Evolutionary conservation across 2,888 invertebrate species (phyloP), one percentile per base, ranked within the genome.

Genomic region (Andricus curvator): DNA sequence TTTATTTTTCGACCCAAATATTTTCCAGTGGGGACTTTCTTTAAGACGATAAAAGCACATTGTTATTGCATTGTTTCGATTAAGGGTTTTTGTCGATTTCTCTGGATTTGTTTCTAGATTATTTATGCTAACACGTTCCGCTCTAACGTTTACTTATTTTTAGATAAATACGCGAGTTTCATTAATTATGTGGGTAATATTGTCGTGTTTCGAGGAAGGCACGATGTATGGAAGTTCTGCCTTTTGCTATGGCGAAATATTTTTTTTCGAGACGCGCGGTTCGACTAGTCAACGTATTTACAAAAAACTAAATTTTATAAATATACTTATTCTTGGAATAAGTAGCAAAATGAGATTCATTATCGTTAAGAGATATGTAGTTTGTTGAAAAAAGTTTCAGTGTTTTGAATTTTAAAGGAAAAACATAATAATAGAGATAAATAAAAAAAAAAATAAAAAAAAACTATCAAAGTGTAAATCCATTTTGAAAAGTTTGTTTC

Each of bases 191-290:
- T 78, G 83, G 81, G 80, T 86, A 82, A 84, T 88, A 87, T 89
- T 88, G 88, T 88, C 89, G 87, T 86, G 87, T 85, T 87, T 86
- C 82, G 79, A 84, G 85, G 85, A 91, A 91, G 91, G 89, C 90
- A 90, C 91, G 89, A 89, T 88, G 89, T 87, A 89, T 90, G 90
- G 90, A 91, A 91, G 89, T 91, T 88, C 87, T 89, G 90, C 89
- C 88, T 89, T 86, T 84, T 80, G 77, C 79, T 78, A 62, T 78
- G 82, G 80, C 80, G 80, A 82, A 80, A 80, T 79, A 74, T 70
- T 83, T 56, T 83, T 56, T 78, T 80, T 60, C 79, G 78, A 74
- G 44, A 65, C 62, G 64, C 56, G 62, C 79, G 82, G 62, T 83
- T 83, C 79, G 79, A 67, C 79, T 78, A 81, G 79, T 81, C 79